phyloP scores from a whole-genome alignment of 1,140 invertebrate species.

The Musca domestica region DNA sequence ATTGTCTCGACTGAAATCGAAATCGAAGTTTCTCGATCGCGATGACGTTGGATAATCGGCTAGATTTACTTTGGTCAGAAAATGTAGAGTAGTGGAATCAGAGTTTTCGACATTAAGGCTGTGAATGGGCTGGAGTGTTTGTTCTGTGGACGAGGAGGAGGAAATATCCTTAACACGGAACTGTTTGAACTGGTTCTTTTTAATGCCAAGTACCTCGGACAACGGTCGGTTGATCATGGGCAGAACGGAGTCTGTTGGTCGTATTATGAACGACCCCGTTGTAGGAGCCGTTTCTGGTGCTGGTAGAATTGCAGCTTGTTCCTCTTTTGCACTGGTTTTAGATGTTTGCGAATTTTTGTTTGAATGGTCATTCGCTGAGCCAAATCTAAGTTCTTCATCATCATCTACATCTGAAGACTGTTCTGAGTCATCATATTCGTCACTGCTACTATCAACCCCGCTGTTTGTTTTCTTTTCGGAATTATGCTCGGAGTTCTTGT shows the following conservation, averaged over 20 bases:
- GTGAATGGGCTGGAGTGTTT: background rate
- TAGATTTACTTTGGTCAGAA: constrained; percentile 49
- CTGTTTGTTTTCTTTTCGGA: constrained; percentile 16
- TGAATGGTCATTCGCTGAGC: constrained; percentile 15
- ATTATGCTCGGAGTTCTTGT: constrained; percentile 11
- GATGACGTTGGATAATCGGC: constrained; percentile 47
- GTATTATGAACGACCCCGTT: constrained; percentile 44
- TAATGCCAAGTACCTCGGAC: constrained; percentile 52
- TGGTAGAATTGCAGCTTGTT: constrained; percentile 28
- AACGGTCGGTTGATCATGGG: constrained; percentile 53
- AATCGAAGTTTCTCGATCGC: constrained; percentile 38
- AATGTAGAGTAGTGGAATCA: constrained; percentile 34
- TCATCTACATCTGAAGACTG: constrained; percentile 11
- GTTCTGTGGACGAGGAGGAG: constrained; percentile 28
- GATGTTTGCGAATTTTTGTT: constrained; percentile 25
- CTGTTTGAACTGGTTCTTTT: constrained; percentile 53
- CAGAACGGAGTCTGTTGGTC: constrained; percentile 45
- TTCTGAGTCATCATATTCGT: constrained; percentile 24
- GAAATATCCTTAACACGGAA: constrained; percentile 43
- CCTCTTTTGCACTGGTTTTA: constrained; percentile 35
- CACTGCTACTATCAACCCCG: constrained; percentile 4
- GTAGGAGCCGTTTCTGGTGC: constrained; percentile 30
- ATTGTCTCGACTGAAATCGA: constrained; percentile 49
- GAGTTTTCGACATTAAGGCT: constrained; percentile 17
- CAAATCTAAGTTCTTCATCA: constrained; percentile 25